A percentile compares a stretch with the other conserved stretches of the same genome.
phyloP scores from a whole-genome alignment of 1,140 invertebrate species.

The Scaptodrosophila lebanonensis region DNA sequence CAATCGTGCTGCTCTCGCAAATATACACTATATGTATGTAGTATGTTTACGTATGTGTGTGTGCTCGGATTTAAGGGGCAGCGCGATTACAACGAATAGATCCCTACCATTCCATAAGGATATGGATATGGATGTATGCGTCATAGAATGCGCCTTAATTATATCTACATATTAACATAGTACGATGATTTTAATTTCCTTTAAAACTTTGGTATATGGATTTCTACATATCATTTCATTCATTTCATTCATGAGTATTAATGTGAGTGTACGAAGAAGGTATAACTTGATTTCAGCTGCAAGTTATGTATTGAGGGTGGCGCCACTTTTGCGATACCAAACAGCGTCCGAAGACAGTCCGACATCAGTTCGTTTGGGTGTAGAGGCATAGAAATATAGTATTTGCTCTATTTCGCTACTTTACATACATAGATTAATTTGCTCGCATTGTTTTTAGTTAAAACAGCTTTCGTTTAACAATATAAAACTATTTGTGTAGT shows the following conservation, averaged over 20 bases:
- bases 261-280: slow-evolving; percentile 10
- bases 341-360: too few relatives aligned
- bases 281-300: slow-evolving; percentile 69
- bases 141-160: slow-evolving; percentile 44
- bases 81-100: slow-evolving; percentile 62
- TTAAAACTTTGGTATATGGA: slow-evolving; percentile 70
- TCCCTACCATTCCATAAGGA: slow-evolving; percentile 59
- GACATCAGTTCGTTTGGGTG: slow-evolving; percentile 10
- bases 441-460: too few relatives aligned
- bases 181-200: slow-evolving; percentile 48
- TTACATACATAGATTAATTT: slow-evolving; percentile 59
- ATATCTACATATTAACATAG: slow-evolving; percentile 73
- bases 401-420: slow-evolving; percentile 49
- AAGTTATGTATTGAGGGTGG: slow-evolving; percentile 72
- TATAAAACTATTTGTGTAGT: slow-evolving; percentile 3
- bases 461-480: slow-evolving; percentile 13
- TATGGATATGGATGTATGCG: too few relatives aligned
- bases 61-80: slow-evolving; percentile 6
- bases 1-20: too few relatives aligned
- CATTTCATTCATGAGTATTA: not conserved
- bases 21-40: too few relatives aligned
- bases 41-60: too few relatives aligned
- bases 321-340: too few relatives aligned
- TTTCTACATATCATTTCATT: slow-evolving; percentile 62
- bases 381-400: slow-evolving; percentile 17